These are phyloP conservation scores for Thymelicus lineola DNA, from an alignment of 2,888 invertebrate species.

Conservation along the genomic window DNA sequence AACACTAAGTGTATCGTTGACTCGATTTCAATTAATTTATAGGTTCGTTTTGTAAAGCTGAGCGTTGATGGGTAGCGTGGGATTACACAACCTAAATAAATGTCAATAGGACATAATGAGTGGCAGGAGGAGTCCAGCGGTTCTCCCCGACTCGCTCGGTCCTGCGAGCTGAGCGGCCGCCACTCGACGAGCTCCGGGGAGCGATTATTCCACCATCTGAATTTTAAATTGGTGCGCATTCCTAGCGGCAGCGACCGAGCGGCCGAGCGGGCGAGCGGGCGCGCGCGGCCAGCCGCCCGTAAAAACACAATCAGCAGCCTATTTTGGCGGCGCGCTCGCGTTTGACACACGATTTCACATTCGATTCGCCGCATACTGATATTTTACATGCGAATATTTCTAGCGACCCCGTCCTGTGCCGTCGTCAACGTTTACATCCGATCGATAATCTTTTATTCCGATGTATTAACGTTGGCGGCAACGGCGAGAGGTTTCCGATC, in stretches of 20 bases:
- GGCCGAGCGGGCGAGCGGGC: neutral
- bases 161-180: constrained; percentile 9
- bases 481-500: no score
- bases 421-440: neutral
- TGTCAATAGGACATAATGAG: no score
- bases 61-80: no score
- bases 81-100: no score
- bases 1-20: no score
- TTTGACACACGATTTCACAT: constrained; percentile 71
- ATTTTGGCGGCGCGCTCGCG: constrained; percentile 66
- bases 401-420: constrained; percentile 44
- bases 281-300: constrained; percentile 61
- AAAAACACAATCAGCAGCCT: constrained; percentile 75
- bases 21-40: no score
- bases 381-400: constrained; percentile 44
- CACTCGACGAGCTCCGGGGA: no score
- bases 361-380: constrained; percentile 51
- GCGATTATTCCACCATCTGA: constrained; percentile 73
- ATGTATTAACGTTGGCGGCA: no score
- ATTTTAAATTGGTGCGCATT: constrained; percentile 75
- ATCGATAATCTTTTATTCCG: neutral
- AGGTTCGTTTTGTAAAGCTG: no score
- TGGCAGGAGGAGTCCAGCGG: no score
- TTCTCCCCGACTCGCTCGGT: no score
- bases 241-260: constrained; percentile 64